A percentile compares a stretch with the other conserved stretches of the same genome.
Evolutionary conservation across 2,113 vertebrate species (phyloP).

Genomic region (Leptosomus discolor): DNA sequence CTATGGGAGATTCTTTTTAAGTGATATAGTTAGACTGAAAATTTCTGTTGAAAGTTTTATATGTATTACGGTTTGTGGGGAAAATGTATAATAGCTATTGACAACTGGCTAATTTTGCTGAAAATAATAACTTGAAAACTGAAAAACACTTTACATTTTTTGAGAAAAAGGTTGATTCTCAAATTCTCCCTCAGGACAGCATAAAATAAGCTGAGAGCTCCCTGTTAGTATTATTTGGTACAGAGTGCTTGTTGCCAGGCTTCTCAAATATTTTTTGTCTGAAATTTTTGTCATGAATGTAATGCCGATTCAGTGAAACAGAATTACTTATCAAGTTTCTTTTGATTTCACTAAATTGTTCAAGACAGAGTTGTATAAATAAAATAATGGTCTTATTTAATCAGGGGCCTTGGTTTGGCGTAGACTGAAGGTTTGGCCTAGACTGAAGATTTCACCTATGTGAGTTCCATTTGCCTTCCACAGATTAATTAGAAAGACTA

Average conservation of each 20-base stretch:
- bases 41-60: neutral
- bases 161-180: neutral
- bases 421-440: neutral
- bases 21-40: neutral
- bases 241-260: neutral
- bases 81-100: neutral
- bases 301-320: neutral
- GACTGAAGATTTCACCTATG: neutral
- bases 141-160: neutral
- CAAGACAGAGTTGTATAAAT: neutral
- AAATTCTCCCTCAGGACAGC: neutral
- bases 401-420: neutral
- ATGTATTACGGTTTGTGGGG: neutral
- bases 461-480: neutral
- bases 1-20: neutral
- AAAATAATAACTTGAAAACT: neutral
- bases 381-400: neutral
- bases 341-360: neutral
- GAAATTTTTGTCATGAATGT: neutral
- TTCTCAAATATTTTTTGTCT: neutral
- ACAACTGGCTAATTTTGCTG: neutral
- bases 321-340: neutral
- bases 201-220: neutral
- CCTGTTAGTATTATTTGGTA: neutral
- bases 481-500: neutral